These are phyloP conservation scores for Phalangium opilio DNA, from an alignment of 2,888 invertebrate species.

Conservation along the genomic window DNA sequence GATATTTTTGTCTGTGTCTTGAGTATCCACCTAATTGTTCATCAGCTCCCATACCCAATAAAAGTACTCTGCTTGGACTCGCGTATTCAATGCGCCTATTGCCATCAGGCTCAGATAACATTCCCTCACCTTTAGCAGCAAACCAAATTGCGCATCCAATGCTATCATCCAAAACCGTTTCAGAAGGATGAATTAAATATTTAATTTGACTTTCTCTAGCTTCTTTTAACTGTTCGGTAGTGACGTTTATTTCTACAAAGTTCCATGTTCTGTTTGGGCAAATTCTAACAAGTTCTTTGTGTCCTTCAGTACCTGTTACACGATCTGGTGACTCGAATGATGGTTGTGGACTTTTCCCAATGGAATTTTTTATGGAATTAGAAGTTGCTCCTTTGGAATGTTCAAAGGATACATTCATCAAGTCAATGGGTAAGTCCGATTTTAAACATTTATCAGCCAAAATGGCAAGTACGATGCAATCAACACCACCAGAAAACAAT, in stretches of 20 bases:
- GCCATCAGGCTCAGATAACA: conserved; percentile 17
- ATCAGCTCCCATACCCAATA: conserved; percentile 91
- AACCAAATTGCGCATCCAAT: conserved; percentile 90
- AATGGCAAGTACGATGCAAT: conserved; percentile 77
- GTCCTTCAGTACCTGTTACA: conserved; percentile 54
- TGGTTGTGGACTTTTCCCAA: background rate
- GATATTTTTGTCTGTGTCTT: conserved; percentile 51
- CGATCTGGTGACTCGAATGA: conserved; percentile 60
- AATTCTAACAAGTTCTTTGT: conserved; percentile 48
- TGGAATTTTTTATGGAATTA: too few relatives aligned
- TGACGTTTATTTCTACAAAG: conserved; percentile 47
- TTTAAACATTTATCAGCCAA: conserved; percentile 53
- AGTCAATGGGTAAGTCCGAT: conserved; percentile 57
- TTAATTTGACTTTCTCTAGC: conserved; percentile 42
- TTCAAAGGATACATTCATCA: conserved; percentile 86
- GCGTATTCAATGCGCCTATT: conserved; percentile 27
- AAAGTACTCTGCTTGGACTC: conserved; percentile 48
- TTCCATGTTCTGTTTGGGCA: conserved; percentile 63
- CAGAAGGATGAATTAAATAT: conserved; percentile 66
- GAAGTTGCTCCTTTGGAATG: too few relatives aligned
- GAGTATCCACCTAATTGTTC: conserved; percentile 91
- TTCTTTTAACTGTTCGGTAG: too few relatives aligned
- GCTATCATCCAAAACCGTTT: conserved; percentile 85
- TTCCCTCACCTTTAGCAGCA: conserved; percentile 58
- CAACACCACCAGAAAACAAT: conserved; percentile 90